Conservation (phyloP, 2,113 vertebrate species). For the Indicator indicator region DNA sequence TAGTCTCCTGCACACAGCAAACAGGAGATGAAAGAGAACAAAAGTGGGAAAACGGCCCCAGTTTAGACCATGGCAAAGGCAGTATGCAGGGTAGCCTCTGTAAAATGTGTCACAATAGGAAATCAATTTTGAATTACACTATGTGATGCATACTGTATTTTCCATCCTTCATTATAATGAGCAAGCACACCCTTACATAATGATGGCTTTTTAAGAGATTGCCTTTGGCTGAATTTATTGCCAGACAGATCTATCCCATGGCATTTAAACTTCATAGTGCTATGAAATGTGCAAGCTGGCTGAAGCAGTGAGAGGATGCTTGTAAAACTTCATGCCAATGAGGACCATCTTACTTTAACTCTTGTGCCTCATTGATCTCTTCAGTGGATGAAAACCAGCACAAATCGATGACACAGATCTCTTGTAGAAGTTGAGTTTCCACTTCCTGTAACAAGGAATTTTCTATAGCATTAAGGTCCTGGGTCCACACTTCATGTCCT, state of each 20-base stretch:
- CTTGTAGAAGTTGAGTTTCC: slow-evolving; percentile 8
- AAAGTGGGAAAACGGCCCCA: not conserved
- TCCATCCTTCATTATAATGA: slow-evolving; percentile 66
- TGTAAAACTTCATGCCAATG: slow-evolving; percentile 25
- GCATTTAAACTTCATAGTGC: slow-evolving; percentile 24
- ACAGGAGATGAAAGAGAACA: slow-evolving; percentile 11
- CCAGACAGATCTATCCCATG: slow-evolving; percentile 32
- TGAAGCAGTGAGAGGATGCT: not conserved
- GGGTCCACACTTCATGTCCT: not conserved
- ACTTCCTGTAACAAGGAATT: not conserved
- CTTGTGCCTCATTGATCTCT: not conserved
- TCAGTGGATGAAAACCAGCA: slow-evolving; percentile 25
- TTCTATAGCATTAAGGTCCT: not conserved
- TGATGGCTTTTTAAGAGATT: slow-evolving; percentile 66
- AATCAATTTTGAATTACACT: slow-evolving; percentile 65
- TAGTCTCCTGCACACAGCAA: not conserved
- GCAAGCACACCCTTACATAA: slow-evolving; percentile 48
- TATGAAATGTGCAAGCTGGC: slow-evolving; percentile 33
- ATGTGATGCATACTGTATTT: slow-evolving; percentile 34
- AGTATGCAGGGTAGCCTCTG: not conserved
- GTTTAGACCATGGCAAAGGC: not conserved
- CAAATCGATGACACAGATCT: slow-evolving; percentile 20
- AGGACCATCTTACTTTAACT: not conserved
- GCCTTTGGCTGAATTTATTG: slow-evolving; percentile 62
- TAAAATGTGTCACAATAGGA: slow-evolving; percentile 57